Percentiles rank a stretch among this genome's conserved stretches.
Conservation (phyloP, 2,797 vertebrate species). For the Ispidina picta region DNA sequence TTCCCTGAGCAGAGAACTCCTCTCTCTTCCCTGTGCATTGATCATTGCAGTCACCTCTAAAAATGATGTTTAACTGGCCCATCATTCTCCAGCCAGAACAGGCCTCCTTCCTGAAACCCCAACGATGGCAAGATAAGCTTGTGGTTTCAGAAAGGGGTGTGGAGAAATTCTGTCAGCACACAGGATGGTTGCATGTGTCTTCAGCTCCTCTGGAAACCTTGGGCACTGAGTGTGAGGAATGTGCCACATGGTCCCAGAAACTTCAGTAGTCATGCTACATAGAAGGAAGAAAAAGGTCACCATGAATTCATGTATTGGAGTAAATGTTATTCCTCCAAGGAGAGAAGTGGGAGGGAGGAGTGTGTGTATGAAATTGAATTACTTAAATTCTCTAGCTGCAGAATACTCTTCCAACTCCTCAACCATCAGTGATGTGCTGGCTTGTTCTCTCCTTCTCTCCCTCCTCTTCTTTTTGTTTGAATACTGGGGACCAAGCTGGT, state of each 20-base stretch:
- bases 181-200: neutral
- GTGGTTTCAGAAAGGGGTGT: conserved; percentile 26
- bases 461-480: neutral
- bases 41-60: neutral
- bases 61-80: neutral
- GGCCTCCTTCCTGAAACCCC: conserved; percentile 27
- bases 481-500: neutral
- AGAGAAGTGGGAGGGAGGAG: neutral
- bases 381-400: neutral
- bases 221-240: neutral
- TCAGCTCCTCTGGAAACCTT: conserved; percentile 3
- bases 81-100: conserved; percentile 5
- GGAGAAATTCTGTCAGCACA: neutral
- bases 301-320: neutral
- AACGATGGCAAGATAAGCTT: neutral
- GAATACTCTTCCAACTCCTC: neutral
- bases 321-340: neutral
- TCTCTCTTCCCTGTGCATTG: neutral
- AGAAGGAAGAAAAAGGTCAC: neutral
- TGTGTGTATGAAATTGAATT: neutral
- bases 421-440: neutral
- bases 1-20: neutral
- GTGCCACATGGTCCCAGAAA: neutral
- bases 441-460: neutral
- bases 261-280: neutral